Evolutionary conservation across 2,888 invertebrate species (phyloP).

Genomic region (Sussaba pulchella): DNA sequence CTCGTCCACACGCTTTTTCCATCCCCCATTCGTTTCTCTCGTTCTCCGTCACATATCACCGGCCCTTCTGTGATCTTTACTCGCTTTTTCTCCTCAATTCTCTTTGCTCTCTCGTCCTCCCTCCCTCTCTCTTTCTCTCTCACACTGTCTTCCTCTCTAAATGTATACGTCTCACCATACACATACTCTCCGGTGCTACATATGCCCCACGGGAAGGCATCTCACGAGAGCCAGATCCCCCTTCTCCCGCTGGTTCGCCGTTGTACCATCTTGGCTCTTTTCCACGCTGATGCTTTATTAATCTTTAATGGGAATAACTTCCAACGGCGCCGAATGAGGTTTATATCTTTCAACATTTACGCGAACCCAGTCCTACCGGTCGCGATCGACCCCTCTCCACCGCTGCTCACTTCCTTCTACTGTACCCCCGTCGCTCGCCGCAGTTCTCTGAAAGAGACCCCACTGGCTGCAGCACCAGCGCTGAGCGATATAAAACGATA

Average conservation of each 20-base stretch:
- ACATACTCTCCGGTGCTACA: not conserved
- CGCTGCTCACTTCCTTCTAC: slow-evolving; percentile 40
- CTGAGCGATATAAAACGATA: slow-evolving; percentile 73
- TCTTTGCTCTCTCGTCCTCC: not conserved
- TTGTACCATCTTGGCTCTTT: slow-evolving; percentile 74
- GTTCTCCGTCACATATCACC: slow-evolving; percentile 42
- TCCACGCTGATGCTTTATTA: slow-evolving; percentile 80
- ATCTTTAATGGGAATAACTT: slow-evolving; percentile 81
- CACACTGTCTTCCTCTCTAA: not conserved
- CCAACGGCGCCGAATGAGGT: slow-evolving; percentile 78
- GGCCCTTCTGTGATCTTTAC: slow-evolving; percentile 29
- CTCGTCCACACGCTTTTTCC: slow-evolving; percentile 27
- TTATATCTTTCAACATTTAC: slow-evolving; percentile 78
- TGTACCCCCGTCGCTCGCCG: slow-evolving; percentile 27
- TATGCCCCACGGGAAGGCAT: not conserved
- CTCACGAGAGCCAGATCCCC: not conserved
- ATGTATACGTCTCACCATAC: not conserved
- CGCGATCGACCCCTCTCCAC: slow-evolving; percentile 23
- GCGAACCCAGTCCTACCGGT: slow-evolving; percentile 53
- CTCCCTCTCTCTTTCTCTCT: not conserved
- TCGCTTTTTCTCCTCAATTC: slow-evolving; percentile 17
- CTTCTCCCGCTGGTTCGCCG: slow-evolving; percentile 16
- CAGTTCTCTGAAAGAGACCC: slow-evolving; percentile 48
- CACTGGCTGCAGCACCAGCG: slow-evolving; percentile 41
- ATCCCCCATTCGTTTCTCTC: slow-evolving; percentile 27